Percentiles rank a stretch among this genome's conserved stretches.
Conservation (phyloP, 2,113 vertebrate species). For the Gorilla gorilla region DNA sequence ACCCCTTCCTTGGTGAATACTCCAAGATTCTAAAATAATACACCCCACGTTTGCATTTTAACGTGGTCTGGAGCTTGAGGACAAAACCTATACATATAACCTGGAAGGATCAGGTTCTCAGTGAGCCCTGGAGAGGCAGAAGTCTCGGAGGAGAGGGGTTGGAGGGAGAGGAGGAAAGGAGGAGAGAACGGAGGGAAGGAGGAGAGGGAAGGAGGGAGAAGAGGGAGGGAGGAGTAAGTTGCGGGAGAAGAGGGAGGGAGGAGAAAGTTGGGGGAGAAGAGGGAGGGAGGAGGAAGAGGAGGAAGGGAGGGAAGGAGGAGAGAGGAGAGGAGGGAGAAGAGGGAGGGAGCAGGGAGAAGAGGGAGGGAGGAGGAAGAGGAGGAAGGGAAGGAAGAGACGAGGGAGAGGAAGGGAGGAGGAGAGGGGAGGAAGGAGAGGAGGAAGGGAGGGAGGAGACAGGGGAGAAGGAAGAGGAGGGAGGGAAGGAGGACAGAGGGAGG, state of each 20-base stretch:
- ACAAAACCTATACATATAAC: not conserved
- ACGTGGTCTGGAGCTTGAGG: not conserved
- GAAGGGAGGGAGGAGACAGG: too few relatives aligned
- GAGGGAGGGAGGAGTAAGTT: not conserved
- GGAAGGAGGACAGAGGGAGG: too few relatives aligned
- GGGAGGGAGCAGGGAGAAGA: too few relatives aligned
- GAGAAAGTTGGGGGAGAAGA: too few relatives aligned
- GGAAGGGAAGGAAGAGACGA: too few relatives aligned
- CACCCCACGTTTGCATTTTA: not conserved
- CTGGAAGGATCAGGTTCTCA: not conserved
- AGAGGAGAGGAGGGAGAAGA: too few relatives aligned
- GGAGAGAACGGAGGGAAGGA: rapidly evolving
- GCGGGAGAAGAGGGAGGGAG: rapidly evolving
- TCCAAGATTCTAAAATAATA: not conserved
- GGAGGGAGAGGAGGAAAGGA: rapidly evolving
- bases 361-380: too few relatives aligned
- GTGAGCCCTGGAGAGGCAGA: not conserved
- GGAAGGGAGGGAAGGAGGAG: too few relatives aligned
- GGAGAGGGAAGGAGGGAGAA: rapidly evolving
- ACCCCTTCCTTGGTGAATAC: not conserved
- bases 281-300: rapidly evolving
- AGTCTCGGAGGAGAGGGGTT: not conserved
- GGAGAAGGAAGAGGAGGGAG: too few relatives aligned
- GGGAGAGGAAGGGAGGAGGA: too few relatives aligned
- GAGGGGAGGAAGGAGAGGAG: too few relatives aligned